These are phyloP conservation scores for Ligdia adustata DNA, from an alignment of 2,888 invertebrate species.

Conservation along the genomic window DNA sequence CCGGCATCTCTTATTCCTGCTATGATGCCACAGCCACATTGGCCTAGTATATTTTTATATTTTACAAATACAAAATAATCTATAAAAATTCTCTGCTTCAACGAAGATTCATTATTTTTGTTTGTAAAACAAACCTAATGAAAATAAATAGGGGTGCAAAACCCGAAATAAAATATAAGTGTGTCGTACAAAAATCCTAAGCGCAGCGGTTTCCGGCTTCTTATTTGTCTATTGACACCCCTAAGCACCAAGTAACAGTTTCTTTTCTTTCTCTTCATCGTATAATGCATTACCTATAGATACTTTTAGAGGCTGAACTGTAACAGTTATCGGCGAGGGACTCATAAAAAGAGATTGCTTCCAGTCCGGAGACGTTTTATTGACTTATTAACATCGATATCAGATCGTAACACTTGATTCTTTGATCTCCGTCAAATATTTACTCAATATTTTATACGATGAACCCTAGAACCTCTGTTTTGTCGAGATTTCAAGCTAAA, in stretches of 20 bases:
- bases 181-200: conserved; percentile 23
- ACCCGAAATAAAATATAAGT: conserved; percentile 27
- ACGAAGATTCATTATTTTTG: too few species aligned
- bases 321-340: conserved; percentile 75
- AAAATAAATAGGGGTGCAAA: not conserved
- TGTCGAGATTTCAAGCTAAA: conserved; percentile 21
- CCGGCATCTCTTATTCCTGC: too few species aligned
- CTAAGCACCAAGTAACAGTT: conserved; percentile 26
- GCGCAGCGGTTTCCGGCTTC: conserved; percentile 21
- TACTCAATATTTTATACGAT: conserved; percentile 63
- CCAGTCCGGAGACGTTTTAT: conserved; percentile 79
- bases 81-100: too few species aligned
- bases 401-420: conserved; percentile 80
- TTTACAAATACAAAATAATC: too few species aligned
- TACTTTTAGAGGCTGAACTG: conserved; percentile 69
- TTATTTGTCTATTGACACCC: conserved; percentile 25
- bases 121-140: too few species aligned
- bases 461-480: conserved; percentile 35
- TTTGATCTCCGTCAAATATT: conserved; percentile 78
- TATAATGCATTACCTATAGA: conserved; percentile 57
- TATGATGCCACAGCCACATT: too few species aligned
- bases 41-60: too few species aligned
- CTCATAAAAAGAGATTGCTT: conserved; percentile 82
- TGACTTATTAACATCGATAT: conserved; percentile 84
- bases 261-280: conserved; percentile 31